Percentiles rank a stretch among this genome's conserved stretches.
phyloP scores from a whole-genome alignment of 2,797 vertebrate species.

The Margarornis squamiger region DNA sequence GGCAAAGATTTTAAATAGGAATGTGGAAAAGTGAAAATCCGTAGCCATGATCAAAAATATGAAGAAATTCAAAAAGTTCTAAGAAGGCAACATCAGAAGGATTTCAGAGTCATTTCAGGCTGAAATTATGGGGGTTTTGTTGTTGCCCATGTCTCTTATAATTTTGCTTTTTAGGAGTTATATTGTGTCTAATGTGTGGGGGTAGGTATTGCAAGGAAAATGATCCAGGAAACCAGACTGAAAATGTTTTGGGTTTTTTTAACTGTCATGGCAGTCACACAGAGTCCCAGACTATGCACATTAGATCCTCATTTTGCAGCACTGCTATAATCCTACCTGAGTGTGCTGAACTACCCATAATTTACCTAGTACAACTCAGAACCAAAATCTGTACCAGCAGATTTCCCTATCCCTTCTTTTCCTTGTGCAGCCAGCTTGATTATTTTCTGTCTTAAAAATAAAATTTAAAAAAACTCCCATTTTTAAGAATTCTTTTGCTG shows the following conservation, averaged over 20 bases:
- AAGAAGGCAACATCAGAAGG: neutral
- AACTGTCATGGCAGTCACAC: neutral
- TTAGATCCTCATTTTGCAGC: neutral
- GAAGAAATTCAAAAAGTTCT: neutral
- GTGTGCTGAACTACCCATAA: neutral
- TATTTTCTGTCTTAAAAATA: neutral
- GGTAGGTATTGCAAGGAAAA: neutral
- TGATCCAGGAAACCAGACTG: neutral
- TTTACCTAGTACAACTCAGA: neutral
- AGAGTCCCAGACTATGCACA: neutral
- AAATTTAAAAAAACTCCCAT: neutral
- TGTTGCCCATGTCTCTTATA: neutral
- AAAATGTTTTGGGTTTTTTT: neutral
- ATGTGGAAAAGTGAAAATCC: constrained; percentile 31
- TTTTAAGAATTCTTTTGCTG: neutral
- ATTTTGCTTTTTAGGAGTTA: neutral
- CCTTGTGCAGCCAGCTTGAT: neutral
- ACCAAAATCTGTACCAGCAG: neutral
- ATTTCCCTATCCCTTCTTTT: neutral
- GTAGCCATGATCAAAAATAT: neutral
- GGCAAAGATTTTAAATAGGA: constrained; percentile 41
- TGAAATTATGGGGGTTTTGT: neutral
- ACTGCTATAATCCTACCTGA: neutral
- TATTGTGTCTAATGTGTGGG: neutral
- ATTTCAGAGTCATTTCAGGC: neutral